phyloP scores from a whole-genome alignment of 2,797 vertebrate species.

The Scleropages formosus region DNA sequence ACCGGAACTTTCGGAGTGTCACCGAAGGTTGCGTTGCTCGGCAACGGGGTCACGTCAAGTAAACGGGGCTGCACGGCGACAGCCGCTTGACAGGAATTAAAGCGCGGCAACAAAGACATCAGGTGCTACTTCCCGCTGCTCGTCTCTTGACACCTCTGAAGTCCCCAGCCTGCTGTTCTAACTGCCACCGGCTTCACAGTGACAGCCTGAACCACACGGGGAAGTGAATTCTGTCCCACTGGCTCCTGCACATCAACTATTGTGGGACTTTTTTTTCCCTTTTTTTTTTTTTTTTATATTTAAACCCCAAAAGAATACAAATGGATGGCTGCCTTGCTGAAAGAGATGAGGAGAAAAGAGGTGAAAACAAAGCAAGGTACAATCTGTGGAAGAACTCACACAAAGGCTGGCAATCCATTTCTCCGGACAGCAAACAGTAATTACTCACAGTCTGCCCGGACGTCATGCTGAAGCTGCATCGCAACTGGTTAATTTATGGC shows the following conservation, averaged over 20 bases:
- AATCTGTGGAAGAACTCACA: not conserved
- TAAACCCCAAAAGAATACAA: constrained; percentile 7
- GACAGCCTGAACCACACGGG: constrained; percentile 2
- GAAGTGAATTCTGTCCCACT: not conserved
- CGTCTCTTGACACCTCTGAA: constrained; percentile 57
- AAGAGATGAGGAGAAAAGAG: not conserved
- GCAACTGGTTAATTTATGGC: not conserved
- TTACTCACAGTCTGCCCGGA: not conserved
- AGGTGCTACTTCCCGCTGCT: constrained; percentile 66
- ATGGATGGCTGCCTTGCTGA: not conserved
- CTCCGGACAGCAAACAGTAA: not conserved
- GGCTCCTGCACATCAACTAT: not conserved
- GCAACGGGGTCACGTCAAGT: constrained; percentile 64
- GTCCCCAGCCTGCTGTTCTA: constrained; percentile 4
- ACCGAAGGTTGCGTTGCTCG: constrained; percentile 62
- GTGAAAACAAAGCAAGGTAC: not conserved
- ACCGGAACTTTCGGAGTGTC: constrained; percentile 49
- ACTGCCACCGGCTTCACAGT: constrained; percentile 20
- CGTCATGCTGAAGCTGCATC: not conserved
- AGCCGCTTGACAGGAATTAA: constrained; percentile 54
- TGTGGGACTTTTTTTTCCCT: not conserved
- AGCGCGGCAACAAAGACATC: constrained; percentile 68
- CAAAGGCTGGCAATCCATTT: not conserved
- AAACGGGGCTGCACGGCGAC: constrained; percentile 53
- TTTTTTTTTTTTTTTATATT: too few species aligned